Conservation (phyloP, 2,797 vertebrate species). For the Picus viridis region DNA sequence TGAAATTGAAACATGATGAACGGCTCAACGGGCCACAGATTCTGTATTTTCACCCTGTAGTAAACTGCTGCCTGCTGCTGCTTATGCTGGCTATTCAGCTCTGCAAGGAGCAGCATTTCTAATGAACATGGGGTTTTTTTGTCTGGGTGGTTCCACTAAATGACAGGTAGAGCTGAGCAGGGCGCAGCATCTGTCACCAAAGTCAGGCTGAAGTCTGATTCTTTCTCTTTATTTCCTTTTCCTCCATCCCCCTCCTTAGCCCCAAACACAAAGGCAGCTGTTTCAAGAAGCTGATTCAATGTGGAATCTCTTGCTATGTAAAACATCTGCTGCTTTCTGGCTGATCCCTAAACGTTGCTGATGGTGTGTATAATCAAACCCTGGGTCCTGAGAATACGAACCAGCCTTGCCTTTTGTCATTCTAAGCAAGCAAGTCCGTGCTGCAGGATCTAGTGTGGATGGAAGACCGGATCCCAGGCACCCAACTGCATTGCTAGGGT, state of each 20-base stretch:
- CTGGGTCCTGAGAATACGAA: background rate
- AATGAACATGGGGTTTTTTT: background rate
- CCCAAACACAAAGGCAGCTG: slow-evolving; percentile 1
- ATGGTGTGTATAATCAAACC: slow-evolving; percentile 15
- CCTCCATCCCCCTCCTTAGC: background rate
- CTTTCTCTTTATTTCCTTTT: background rate
- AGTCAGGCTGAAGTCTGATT: background rate
- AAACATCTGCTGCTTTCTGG: slow-evolving; percentile 45
- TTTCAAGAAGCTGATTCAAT: background rate
- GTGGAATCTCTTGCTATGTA: background rate
- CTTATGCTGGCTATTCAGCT: background rate
- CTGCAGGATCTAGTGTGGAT: background rate
- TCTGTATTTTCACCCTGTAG: background rate
- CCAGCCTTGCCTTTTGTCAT: background rate
- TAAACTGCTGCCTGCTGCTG: background rate
- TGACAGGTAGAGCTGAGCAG: background rate
- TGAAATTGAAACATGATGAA: background rate
- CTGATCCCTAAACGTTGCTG: slow-evolving; percentile 27
- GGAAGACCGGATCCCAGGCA: background rate
- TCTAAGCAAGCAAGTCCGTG: background rate
- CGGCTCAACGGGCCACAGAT: background rate
- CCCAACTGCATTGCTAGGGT: background rate
- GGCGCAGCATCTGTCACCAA: background rate
- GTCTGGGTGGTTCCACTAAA: background rate
- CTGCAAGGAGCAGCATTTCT: background rate